These are phyloP conservation scores for Glyptemys insculpta DNA, from an alignment of 2,797 vertebrate species.

Conservation along the genomic window DNA sequence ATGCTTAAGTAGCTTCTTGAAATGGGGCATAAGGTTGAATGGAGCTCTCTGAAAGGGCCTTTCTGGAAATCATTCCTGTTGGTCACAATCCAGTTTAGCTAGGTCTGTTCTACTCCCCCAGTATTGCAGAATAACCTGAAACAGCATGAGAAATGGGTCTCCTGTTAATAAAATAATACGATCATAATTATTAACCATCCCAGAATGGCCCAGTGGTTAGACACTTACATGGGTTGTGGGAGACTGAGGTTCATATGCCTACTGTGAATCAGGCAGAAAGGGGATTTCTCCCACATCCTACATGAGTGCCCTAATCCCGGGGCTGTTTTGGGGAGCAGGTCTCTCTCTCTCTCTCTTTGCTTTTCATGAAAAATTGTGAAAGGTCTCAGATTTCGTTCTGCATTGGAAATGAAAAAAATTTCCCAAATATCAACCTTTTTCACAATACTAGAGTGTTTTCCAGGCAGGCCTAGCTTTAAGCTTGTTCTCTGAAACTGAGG, in stretches of 20 bases:
- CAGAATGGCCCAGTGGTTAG: background rate
- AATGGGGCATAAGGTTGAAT: background rate
- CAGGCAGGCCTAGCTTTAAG: background rate
- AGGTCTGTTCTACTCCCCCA: fast-evolving
- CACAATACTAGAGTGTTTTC: background rate
- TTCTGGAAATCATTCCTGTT: background rate
- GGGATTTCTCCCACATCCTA: no score
- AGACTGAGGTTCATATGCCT: background rate
- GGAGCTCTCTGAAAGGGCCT: background rate
- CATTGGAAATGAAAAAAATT: background rate
- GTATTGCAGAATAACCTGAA: background rate
- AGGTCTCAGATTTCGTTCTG: background rate
- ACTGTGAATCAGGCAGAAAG: background rate
- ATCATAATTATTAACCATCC: background rate
- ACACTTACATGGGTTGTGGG: background rate
- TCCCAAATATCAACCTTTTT: background rate
- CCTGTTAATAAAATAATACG: background rate
- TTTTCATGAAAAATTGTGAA: background rate
- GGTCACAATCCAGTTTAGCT: background rate
- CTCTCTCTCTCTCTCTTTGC: no score
- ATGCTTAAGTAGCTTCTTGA: background rate
- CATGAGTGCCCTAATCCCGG: no score
- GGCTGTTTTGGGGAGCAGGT: no score
- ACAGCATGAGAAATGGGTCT: background rate
- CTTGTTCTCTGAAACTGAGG: background rate